A percentile compares a stretch with the other conserved stretches of the same genome.
phyloP scores from a whole-genome alignment of 2,888 invertebrate species.

The Penaeus monodon region DNA sequence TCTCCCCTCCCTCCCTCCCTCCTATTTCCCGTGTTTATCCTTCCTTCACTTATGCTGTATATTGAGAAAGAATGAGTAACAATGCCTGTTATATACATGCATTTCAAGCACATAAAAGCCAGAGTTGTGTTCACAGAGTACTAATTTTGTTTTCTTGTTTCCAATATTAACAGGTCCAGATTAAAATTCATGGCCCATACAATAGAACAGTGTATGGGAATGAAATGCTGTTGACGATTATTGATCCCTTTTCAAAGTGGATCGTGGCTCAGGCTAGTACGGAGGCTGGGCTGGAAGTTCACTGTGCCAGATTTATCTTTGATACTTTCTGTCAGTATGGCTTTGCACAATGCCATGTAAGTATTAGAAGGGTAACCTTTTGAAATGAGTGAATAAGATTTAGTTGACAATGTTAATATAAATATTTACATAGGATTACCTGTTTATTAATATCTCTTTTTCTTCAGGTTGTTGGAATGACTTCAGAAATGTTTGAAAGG shows the following conservation, averaged over 20 bases:
- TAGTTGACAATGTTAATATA: neutral
- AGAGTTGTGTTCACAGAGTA: too few species aligned
- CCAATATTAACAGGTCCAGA: slow-evolving; percentile 64
- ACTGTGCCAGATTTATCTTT: slow-evolving; percentile 66
- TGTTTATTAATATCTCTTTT: neutral
- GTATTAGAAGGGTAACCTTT: neutral
- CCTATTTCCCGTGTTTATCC: too few species aligned
- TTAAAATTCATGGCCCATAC: slow-evolving; percentile 66
- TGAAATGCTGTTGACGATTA: slow-evolving; percentile 65
- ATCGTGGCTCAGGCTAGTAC: slow-evolving; percentile 66
- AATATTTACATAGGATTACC: neutral
- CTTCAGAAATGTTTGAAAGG: slow-evolving; percentile 59
- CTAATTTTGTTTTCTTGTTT: slow-evolving; percentile 1
- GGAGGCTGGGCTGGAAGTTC: slow-evolving; percentile 55
- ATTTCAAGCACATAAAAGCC: too few species aligned
- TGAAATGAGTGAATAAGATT: neutral
- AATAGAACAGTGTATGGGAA: slow-evolving; percentile 64
- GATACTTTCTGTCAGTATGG: slow-evolving; percentile 67
- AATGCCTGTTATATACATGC: too few species aligned
- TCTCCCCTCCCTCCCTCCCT: neutral
- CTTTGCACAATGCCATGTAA: slow-evolving; percentile 66
- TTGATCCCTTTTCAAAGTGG: slow-evolving; percentile 67
- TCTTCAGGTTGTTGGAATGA: slow-evolving; percentile 58
- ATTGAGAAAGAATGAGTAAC: too few species aligned
- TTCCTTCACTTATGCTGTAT: too few species aligned